Evolutionary conservation across 2,888 invertebrate genomes (phyloP), one percentile per base, ranked within the genome.

Genomic region (Lagria hirta): DNA sequence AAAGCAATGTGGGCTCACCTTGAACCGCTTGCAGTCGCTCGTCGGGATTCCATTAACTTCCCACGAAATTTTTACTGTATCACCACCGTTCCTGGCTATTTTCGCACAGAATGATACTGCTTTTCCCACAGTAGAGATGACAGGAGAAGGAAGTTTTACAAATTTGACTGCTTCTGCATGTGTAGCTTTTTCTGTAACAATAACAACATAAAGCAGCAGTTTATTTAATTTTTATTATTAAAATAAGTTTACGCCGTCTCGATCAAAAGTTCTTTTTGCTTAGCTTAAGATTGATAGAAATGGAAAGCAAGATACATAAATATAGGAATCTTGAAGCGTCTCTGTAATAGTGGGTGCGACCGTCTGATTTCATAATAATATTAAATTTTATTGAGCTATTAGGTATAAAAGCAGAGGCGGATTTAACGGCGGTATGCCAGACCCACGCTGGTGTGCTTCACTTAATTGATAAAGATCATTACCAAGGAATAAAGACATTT

Each of bases 71-170:
- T 67, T 61, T 6, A 75, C 69, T 34, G 55, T 62, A 40, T 65
- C 57, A 21, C 27, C 35, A 20, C 20, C 34, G 21, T 16, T 21
- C 61, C 61, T 20, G 73, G 69, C 52, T 70, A 65, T 35, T 49
- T 76, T 71, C 4, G 76, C 76, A 61, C 77, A 78, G 65, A 82
- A 82, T 26, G 75, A 72, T 1, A 74, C 78, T 11, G 73, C 72
- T 14, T 70, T 66, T 2, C 79, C 79, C 34, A 71, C 68, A 13
- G 64, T 62, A 1, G 73, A 73, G 8, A 77, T 65, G 17, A 76
- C 71, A 3, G 82, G 74, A 22, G 75, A 64, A 3, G 80, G 80
- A 5, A 70, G 68, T 60, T 81, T 81, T 2, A 73, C 65, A 58
- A 82, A 74, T 48, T 74, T 32, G 8, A 40, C 5, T 2, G 24